Evolutionary conservation across 2,113 vertebrate genomes (phyloP).

Genomic region (Nestor notabilis): DNA sequence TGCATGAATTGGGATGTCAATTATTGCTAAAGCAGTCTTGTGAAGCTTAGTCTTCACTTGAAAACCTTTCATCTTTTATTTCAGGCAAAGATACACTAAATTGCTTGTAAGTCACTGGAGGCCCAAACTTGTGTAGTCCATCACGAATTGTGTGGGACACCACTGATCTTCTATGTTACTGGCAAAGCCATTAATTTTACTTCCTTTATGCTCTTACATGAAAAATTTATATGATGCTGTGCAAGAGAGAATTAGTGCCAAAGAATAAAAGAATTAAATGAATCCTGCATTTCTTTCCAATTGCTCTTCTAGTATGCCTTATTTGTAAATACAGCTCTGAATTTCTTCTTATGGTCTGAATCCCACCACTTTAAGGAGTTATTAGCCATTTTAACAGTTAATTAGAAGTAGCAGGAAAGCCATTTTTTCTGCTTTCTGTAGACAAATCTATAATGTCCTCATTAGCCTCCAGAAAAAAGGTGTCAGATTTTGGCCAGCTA

Average conservation of each 20-base stretch:
- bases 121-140: neutral
- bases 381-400: neutral
- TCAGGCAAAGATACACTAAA: conserved; percentile 23
- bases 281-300: neutral
- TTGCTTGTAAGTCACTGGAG: conserved; percentile 11
- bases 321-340: neutral
- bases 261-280: neutral
- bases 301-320: neutral
- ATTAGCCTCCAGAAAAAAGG: neutral
- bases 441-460: neutral
- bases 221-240: neutral
- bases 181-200: neutral
- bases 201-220: neutral
- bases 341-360: neutral
- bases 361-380: neutral
- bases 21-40: conserved; percentile 30
- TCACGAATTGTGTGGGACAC: neutral
- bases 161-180: neutral
- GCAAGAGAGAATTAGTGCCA: neutral
- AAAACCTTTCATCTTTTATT: conserved; percentile 55
- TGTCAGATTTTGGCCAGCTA: neutral
- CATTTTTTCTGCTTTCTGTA: neutral
- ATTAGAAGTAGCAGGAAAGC: neutral
- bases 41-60: conserved; percentile 2
- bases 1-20: conserved; percentile 3